These are phyloP conservation scores for Pandemis corylana DNA, from an alignment of 2,888 invertebrate genomes.

Conservation along the genomic window DNA sequence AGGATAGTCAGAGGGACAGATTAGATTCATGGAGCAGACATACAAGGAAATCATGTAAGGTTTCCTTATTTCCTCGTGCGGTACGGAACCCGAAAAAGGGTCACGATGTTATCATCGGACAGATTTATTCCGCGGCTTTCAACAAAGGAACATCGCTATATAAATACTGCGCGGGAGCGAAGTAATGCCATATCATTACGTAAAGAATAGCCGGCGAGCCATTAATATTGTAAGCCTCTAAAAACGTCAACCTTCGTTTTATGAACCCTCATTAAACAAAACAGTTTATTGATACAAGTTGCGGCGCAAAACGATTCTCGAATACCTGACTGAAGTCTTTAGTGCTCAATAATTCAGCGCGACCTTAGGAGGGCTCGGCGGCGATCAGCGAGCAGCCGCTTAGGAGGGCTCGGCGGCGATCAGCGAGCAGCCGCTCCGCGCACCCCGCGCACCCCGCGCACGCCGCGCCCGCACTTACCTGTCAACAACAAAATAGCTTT, in stretches of 20 bases:
- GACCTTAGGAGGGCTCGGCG: not conserved
- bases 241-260: slow-evolving; percentile 26
- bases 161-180: not conserved
- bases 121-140: slow-evolving; percentile 9
- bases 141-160: not conserved
- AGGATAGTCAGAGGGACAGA: too few relatives aligned
- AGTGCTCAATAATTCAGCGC: slow-evolving; percentile 26
- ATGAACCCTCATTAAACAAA: slow-evolving; percentile 24
- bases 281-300: slow-evolving; percentile 34
- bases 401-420: not conserved
- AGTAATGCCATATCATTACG: not conserved
- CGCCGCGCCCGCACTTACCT: not conserved
- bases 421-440: not conserved
- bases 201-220: not conserved
- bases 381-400: not conserved
- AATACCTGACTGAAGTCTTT: slow-evolving; percentile 21
- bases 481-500: too few relatives aligned
- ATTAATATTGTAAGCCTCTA: not conserved
- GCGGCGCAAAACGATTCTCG: slow-evolving; percentile 16
- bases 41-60: too few relatives aligned
- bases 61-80: too few relatives aligned
- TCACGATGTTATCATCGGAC: not conserved
- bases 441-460: too few relatives aligned
- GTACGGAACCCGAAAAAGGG: not conserved
- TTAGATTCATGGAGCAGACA: too few relatives aligned